Base-by-base conservation (phyloP, 2,113 vertebrate genomes). In the Pholis gunnellus region DNA sequence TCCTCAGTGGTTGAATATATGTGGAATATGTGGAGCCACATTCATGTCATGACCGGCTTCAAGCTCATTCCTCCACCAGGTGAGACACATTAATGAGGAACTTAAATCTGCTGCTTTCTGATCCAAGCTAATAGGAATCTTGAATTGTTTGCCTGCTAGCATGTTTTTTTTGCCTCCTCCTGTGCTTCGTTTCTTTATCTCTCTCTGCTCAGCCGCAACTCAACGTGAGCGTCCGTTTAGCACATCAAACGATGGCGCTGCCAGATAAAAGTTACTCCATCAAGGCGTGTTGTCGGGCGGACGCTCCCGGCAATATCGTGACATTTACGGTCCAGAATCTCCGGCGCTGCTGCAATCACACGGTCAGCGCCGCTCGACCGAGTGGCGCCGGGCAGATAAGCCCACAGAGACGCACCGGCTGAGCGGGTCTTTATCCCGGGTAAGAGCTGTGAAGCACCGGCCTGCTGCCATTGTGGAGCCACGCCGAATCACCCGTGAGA, bases 271-370 rank as follows among this genome's bases (percentile, higher is more conserved):
- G 75, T 75, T 34, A 1, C 72, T 70, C 65, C 0, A 83, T 78
- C 82, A 57, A 84, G 61, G 81, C 72, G 0, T 60, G 46, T 71
- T 69, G 61, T 82, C 72, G 71, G 63, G 52, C 77, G 2, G 71
- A 59, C 9, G 42, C 75, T 69, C 27, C 36, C 74, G 34, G 78
- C 79, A 36, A 68, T 77, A 87, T 81, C 80, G 69, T 91, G 91
- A 92, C 91, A 91, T 92, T 92, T 88, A 87, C 81, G 20, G 65
- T 70, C 34, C 88, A 71, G 63, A 61, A 72, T 79, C 70, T 71
- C 22, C 3, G 63, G 11, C 25, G 50, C 31, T n/a, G 11, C 34
- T 8, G 70, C 74, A 75, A 84, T 87, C 82, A 71, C 42, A 34
- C 64, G 11, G 79, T 14, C 70, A 34, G 76, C 25, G 3, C 6